Evolutionary conservation across 2,888 invertebrate genomes (phyloP).

Genomic region (Machimus rusticus): DNA sequence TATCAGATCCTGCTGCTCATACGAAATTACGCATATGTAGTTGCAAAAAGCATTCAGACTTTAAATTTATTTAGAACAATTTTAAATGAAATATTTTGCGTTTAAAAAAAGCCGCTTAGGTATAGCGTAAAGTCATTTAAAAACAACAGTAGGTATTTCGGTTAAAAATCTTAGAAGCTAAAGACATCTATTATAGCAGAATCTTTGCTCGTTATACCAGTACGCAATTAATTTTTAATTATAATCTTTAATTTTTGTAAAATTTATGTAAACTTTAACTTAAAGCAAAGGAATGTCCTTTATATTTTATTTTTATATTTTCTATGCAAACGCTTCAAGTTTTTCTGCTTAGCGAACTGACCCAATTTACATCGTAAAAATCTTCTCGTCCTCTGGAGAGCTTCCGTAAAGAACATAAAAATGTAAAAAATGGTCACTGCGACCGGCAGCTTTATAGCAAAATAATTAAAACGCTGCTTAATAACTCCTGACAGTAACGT

Average conservation of each 20-base stretch:
- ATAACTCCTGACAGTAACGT: constrained; percentile 31
- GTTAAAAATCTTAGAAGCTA: no score
- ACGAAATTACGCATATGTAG: no score
- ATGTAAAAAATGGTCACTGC: constrained; percentile 6
- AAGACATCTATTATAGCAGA: no score
- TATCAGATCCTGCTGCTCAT: neutral
- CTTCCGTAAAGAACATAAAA: neutral
- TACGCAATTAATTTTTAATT: no score
- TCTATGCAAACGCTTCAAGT: neutral
- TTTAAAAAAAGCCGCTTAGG: no score
- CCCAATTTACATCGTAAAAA: constrained; percentile 33
- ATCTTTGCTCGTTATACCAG: no score
- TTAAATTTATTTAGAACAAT: no score
- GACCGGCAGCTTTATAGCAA: constrained; percentile 10
- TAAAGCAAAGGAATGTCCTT: neutral
- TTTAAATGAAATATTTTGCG: no score
- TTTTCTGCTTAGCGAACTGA: neutral
- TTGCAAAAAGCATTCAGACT: no score
- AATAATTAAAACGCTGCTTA: constrained; percentile 36
- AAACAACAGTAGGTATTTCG: no score
- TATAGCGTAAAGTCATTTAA: no score
- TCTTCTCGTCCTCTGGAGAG: neutral
- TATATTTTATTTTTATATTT: neutral
- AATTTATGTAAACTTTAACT: neutral
- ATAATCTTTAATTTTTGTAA: no score